A percentile compares a stretch with the other conserved stretches of the same genome.
Evolutionary conservation across 2,797 vertebrate species (phyloP).

Genomic region (Peromyscus nudipes): DNA sequence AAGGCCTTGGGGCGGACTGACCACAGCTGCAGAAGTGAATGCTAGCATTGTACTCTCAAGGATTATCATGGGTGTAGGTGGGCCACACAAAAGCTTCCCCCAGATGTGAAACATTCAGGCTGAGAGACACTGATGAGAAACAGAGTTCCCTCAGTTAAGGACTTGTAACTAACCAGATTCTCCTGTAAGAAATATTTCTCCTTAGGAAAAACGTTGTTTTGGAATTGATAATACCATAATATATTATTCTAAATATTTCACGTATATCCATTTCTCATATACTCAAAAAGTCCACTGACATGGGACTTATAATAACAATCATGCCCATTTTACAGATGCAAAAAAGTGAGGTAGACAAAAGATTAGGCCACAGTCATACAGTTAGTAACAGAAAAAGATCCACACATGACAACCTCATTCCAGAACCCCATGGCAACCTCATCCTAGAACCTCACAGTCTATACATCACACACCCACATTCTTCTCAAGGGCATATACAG

Average conservation of each 20-base stretch:
- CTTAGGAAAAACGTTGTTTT: not conserved
- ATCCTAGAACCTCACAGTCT: not conserved
- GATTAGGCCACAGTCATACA: not conserved
- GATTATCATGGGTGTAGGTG: not conserved
- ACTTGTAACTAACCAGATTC: not conserved
- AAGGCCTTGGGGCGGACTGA: not conserved
- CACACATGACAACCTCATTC: accelerated
- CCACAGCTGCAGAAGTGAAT: no score
- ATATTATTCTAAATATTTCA: not conserved
- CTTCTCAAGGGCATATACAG: not conserved
- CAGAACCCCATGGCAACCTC: not conserved
- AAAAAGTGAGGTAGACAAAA: not conserved
- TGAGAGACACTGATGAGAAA: not conserved
- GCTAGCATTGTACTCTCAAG: not conserved
- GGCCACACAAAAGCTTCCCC: not conserved
- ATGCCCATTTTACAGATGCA: not conserved
- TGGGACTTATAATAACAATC: not conserved
- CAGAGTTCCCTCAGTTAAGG: not conserved
- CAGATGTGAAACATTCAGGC: no score
- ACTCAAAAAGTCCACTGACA: not conserved
- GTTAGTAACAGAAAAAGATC: not conserved
- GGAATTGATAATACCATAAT: not conserved
- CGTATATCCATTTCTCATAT: not conserved
- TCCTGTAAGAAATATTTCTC: not conserved
- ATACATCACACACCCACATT: not conserved